These are phyloP conservation scores for Scolopax bukidnonensis DNA, from an alignment of 2,797 vertebrate genomes.

Conservation along the genomic window DNA sequence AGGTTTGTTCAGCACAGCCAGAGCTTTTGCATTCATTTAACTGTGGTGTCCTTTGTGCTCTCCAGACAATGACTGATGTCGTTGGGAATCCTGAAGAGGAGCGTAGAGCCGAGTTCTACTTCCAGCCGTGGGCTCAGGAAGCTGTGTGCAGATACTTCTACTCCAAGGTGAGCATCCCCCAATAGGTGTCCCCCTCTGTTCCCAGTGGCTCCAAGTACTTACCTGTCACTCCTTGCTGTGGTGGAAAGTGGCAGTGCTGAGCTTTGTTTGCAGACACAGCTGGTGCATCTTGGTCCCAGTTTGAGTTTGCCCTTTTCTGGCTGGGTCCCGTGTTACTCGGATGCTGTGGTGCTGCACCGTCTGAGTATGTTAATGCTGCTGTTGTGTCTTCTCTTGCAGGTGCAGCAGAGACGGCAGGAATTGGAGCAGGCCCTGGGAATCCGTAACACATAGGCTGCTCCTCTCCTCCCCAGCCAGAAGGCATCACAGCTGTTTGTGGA, in stretches of 20 bases:
- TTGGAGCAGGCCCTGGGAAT: slow-evolving; percentile 97
- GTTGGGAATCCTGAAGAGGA: slow-evolving; percentile 98
- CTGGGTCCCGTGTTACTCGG: background rate
- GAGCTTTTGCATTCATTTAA: background rate
- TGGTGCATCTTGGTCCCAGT: background rate
- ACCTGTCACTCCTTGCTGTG: accelerated
- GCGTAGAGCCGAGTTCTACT: slow-evolving; percentile 96
- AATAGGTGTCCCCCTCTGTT: background rate
- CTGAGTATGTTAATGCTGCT: background rate
- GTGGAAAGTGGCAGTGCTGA: background rate
- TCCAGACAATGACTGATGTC: slow-evolving; percentile 96
- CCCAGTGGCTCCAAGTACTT: background rate
- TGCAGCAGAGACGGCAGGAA: slow-evolving; percentile 97
- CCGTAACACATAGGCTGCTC: slow-evolving; percentile 90
- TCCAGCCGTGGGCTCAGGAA: slow-evolving; percentile 99
- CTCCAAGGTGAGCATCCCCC: slow-evolving; percentile 85
- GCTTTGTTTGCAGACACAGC: background rate
- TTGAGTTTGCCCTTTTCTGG: background rate
- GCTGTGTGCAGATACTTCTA: slow-evolving; percentile 98
- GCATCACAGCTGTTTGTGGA: slow-evolving; percentile 36
- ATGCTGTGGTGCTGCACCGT: background rate
- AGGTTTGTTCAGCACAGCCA: background rate
- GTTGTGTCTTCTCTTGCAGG: slow-evolving; percentile 76
- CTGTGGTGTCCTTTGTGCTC: background rate
- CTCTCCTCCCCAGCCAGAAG: slow-evolving; percentile 11